Conservation (phyloP, 2,797 vertebrate species). For the Acestrorhynchus altus region DNA sequence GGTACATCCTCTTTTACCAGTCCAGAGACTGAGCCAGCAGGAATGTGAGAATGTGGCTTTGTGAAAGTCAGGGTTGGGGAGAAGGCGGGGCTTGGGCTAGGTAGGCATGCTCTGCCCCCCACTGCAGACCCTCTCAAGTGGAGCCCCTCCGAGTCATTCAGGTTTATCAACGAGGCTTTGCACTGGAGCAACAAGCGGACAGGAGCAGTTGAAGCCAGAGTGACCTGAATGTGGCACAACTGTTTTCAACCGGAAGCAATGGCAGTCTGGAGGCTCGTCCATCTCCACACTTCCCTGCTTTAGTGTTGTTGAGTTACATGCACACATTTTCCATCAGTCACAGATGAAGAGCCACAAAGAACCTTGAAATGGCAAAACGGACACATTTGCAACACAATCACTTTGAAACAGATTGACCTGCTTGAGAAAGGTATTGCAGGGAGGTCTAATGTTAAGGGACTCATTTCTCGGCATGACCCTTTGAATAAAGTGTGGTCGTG, state of each 20-base stretch:
- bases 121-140: slow-evolving; percentile 51
- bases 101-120: slow-evolving; percentile 34
- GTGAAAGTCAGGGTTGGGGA: slow-evolving; percentile 50
- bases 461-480: slow-evolving; percentile 32
- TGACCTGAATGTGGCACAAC: slow-evolving; percentile 46
- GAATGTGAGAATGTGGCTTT: slow-evolving; percentile 51
- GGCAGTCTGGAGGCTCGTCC: slow-evolving; percentile 19
- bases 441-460: slow-evolving; percentile 17
- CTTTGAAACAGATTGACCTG: slow-evolving; percentile 19
- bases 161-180: slow-evolving; percentile 56
- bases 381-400: slow-evolving; percentile 26
- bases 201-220: slow-evolving; percentile 55
- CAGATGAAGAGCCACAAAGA: slow-evolving; percentile 12
- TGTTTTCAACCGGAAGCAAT: slow-evolving; percentile 37
- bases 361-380: slow-evolving; percentile 27
- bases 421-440: neutral
- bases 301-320: slow-evolving; percentile 34
- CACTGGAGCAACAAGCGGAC: slow-evolving; percentile 48
- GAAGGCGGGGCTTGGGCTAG: slow-evolving; percentile 43
- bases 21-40: slow-evolving; percentile 90
- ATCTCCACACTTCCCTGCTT: slow-evolving; percentile 44
- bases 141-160: slow-evolving; percentile 52
- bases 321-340: slow-evolving; percentile 38
- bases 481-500: slow-evolving; percentile 24
- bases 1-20: slow-evolving; percentile 99